Base-by-base conservation (phyloP, 2,113 vertebrate species). In the Calyptomena viridis region DNA sequence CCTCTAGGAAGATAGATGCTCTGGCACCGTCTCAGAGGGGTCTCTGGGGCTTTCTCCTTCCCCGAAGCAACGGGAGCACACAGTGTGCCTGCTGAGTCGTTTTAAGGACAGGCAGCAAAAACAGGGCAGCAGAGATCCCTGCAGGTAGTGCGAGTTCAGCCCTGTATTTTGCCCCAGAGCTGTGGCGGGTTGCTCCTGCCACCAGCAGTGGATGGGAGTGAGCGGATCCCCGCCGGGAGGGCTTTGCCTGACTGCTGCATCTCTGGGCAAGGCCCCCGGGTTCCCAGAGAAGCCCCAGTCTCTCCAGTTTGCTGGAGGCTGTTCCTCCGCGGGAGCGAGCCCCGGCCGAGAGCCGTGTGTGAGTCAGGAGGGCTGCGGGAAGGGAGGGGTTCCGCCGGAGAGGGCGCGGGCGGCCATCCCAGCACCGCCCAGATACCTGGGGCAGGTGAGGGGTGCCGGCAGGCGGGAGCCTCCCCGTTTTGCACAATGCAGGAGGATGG, bases 341-440 rank as follows among this genome's bases (percentile, higher is more conserved):
- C 58, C 28, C 37, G 23, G 28, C 42, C 3, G 14, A 60, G 37
- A 24, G 47, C 64, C 33, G 0, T 1, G 49, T 3, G 47, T 93
- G 94, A 87, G 84, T 95, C 94, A 94, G 94, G 87, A 66, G 66
- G 11, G 84, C 80, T 20, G 80, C 9, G 76, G 87, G 40, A 35
- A 81, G 84, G 94, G 77, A 37, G 78, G 77, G 92, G 92, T 6
- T 50, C 8, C 4, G 58, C 11, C 0, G 2, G 14, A 8, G 49
- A 80, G 85, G 94, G 90, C 5, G 37, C 63, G 24, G 92, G 91
- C 93, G 80, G 76, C 68, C 46, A 59, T 7, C 27, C 58, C 91
- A 76, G 95, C 95, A 33, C 97, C 95, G 85, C 97, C 97, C 95
- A 77, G 71, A 91, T 17, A 87, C 91, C 88, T 91, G 89, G 50